Evolutionary conservation across 2,888 invertebrate species (phyloP).

Genomic region (Tetranychus truncatus): DNA sequence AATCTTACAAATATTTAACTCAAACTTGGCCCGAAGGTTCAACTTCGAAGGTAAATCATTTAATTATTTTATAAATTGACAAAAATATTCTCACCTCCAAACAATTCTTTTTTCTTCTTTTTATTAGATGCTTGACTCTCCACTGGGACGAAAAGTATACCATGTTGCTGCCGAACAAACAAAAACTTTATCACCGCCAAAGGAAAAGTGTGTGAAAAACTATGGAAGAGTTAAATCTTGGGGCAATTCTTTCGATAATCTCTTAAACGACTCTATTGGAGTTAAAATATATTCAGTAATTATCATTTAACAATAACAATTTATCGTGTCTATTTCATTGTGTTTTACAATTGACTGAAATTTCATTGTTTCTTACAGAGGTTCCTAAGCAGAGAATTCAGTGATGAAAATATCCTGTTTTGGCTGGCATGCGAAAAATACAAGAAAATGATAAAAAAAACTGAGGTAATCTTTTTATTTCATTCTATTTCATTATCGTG

Average conservation of each 20-base stretch:
- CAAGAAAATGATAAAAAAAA: conserved; percentile 5
- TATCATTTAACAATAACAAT: neutral
- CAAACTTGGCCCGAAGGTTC: neutral
- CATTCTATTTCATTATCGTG: too few species aligned
- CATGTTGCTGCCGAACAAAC: neutral
- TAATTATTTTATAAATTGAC: neutral
- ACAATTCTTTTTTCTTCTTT: neutral
- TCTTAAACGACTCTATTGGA: conserved; percentile 1
- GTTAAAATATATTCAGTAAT: neutral
- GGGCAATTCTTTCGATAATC: conserved; percentile 7
- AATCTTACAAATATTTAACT: neutral
- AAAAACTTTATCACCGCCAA: neutral
- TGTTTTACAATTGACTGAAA: neutral
- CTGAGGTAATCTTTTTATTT: neutral
- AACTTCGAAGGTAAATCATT: neutral
- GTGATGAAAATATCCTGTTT: conserved; percentile 1
- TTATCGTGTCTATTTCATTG: too few species aligned
- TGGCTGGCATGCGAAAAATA: conserved; percentile 5
- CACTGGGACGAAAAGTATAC: neutral
- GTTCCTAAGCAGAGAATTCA: conserved; percentile 5
- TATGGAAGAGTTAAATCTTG: conserved; percentile 8
- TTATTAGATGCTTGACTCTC: neutral
- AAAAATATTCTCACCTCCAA: neutral
- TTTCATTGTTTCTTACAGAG: neutral
- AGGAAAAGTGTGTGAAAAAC: conserved; percentile 3